phyloP scores from a whole-genome alignment of 2,797 vertebrate genomes.

The Gambusia yucatana region DNA sequence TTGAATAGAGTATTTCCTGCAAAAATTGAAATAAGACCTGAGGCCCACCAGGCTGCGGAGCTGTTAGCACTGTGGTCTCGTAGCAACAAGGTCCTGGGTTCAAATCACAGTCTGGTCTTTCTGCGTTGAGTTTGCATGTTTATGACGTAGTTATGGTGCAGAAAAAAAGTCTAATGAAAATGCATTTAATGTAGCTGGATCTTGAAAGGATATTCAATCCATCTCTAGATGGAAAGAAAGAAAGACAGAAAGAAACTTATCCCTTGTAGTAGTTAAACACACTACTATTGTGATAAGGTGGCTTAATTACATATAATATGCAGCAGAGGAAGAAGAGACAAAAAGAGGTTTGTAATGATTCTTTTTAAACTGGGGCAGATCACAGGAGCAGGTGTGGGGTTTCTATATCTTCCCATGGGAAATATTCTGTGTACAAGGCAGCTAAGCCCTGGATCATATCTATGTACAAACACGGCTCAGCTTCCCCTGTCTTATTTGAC shows the following conservation, averaged over 20 bases:
- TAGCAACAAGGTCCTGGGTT: neutral
- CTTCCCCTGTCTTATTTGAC: constrained; percentile 22
- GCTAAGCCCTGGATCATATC: constrained; percentile 26
- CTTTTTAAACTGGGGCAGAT: neutral
- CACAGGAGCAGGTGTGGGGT: neutral
- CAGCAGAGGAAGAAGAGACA: neutral
- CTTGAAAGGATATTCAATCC: too few relatives aligned
- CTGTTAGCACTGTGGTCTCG: neutral
- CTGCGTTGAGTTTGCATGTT: too few relatives aligned
- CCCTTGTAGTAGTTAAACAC: neutral
- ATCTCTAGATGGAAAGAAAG: neutral
- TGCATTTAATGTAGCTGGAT: too few relatives aligned
- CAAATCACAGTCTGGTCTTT: too few relatives aligned
- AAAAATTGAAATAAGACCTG: too few relatives aligned
- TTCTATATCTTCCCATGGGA: constrained; percentile 29
- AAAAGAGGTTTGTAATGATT: neutral
- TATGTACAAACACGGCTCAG: constrained; percentile 44
- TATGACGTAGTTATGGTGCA: too few relatives aligned
- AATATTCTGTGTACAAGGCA: constrained; percentile 23
- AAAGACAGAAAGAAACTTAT: neutral
- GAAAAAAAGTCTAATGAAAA: too few relatives aligned
- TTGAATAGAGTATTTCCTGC: too few relatives aligned
- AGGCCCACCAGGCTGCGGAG: neutral
- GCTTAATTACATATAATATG: neutral
- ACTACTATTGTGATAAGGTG: neutral